Conservation (phyloP, 2,888 invertebrate species). For the Geophilus truncorum region DNA sequence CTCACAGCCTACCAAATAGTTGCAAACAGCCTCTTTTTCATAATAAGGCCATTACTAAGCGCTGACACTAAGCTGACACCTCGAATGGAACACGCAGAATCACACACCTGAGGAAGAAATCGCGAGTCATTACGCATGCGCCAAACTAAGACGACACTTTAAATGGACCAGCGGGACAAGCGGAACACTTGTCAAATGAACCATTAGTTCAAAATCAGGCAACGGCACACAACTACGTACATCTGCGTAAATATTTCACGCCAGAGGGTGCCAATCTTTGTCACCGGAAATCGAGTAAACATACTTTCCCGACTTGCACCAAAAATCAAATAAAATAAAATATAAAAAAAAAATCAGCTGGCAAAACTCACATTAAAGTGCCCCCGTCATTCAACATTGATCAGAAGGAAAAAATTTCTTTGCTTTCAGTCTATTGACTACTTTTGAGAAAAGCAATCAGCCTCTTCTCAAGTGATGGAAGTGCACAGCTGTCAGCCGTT, state of each 20-base stretch:
- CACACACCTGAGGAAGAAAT: constrained; percentile 24
- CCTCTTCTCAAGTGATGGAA: constrained; percentile 22
- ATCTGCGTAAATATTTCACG: not conserved
- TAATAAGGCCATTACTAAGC: constrained; percentile 21
- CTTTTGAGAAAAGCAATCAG: constrained; percentile 24
- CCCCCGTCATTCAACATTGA: not conserved
- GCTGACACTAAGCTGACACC: constrained; percentile 27
- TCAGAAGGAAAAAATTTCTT: not conserved
- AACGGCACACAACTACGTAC: not conserved
- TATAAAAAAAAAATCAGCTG: not conserved
- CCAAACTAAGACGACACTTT: not conserved
- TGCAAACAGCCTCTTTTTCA: constrained; percentile 15
- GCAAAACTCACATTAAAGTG: not conserved
- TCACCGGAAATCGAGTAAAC: not conserved
- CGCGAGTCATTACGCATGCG: not conserved
- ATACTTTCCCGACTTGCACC: not conserved
- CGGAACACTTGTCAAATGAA: not conserved
- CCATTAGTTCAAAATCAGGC: not conserved
- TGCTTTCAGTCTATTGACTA: constrained; percentile 12
- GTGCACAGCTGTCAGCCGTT: constrained; percentile 21
- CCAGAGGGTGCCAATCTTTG: not conserved
- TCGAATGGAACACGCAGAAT: not conserved
- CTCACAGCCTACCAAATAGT: constrained; percentile 21
- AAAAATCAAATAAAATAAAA: no score
- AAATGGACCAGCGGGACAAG: not conserved